Evolutionary conservation across 2,888 invertebrate genomes (phyloP), one percentile per base, ranked within the genome.

Genomic region (Loripinus fragilis): DNA sequence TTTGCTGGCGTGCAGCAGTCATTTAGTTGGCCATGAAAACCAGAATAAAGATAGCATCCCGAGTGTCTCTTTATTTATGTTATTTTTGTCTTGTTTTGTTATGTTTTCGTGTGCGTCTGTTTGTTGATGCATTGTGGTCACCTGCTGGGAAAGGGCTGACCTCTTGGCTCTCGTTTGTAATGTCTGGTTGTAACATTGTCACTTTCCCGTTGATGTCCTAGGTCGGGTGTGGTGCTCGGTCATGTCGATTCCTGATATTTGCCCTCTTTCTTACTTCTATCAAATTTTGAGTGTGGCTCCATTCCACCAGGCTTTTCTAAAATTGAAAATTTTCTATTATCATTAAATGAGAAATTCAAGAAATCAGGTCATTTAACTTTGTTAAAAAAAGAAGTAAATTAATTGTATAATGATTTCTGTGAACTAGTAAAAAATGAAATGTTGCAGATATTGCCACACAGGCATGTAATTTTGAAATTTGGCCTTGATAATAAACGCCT

Each of bases 321-420:
- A 7, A 7, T 28, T 25, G 55, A 55, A 55, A 55, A 28, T 55
- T 25, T 55, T 28, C 28, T 55, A 17, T 55, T 25, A 28, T 55
- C 55, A 55, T 55, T 55, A 55, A 55, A 55, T 55, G 55, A 25
- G 28, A 55, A 55, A 55, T 55, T 28, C 55, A 55, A 7, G 55
- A 55, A 55, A 55, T 55, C 28, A 17, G 25, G 7, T 55, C 55
- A 55, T 20, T 28, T 28, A 55, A 25, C 20, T 55, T 28, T 55
- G 55, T 55, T 28, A 25, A 55, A 28, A 28, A 55, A 25, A 28
- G 28, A 28, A 28, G n/a, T n/a, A n/a, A n/a, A n/a, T n/a, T n/a
- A n/a, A n/a, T n/a, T n/a, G n/a, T n/a, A n/a, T n/a, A n/a, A 20
- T 28, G 55, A 55, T 3, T 55, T 55, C 28, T 55, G 55, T 55